phyloP scores from a whole-genome alignment of 2,888 invertebrate genomes.

The Eupeodes luniger region DNA sequence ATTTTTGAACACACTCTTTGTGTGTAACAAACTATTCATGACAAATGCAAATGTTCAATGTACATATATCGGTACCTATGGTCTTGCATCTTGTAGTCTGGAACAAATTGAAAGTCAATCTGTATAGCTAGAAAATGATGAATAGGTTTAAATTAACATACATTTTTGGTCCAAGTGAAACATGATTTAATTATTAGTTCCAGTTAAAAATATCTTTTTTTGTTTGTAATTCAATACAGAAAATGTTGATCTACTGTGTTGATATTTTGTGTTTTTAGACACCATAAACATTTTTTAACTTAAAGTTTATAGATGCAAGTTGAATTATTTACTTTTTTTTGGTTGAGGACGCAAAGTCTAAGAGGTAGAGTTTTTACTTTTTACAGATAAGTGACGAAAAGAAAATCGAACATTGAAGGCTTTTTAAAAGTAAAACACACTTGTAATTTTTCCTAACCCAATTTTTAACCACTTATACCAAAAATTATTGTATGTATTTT shows the following conservation, averaged over 20 bases:
- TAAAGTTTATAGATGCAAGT: not conserved
- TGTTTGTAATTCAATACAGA: not conserved
- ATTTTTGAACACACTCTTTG: no score
- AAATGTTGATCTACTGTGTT: not conserved
- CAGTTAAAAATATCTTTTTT: not conserved
- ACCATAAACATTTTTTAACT: not conserved
- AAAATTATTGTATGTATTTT: no score
- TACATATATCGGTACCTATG: no score
- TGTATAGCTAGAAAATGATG: constrained; percentile 9
- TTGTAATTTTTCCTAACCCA: no score
- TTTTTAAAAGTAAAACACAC: no score
- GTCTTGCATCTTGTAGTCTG: not conserved
- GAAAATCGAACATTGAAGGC: no score
- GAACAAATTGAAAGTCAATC: constrained; percentile 26
- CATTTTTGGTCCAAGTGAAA: not conserved
- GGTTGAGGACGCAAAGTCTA: not conserved
- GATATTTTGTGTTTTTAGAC: not conserved
- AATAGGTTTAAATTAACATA: constrained; percentile 18
- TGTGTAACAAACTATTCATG: not conserved
- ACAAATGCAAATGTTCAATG: not conserved
- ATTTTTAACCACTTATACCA: no score
- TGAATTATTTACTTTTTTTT: not conserved
- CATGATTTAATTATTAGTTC: constrained; percentile 18
- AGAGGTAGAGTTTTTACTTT: not conserved
- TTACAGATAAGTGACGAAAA: no score